phyloP scores from a whole-genome alignment of 2,888 invertebrate genomes.

The Drepanosiphum platanoidis region DNA sequence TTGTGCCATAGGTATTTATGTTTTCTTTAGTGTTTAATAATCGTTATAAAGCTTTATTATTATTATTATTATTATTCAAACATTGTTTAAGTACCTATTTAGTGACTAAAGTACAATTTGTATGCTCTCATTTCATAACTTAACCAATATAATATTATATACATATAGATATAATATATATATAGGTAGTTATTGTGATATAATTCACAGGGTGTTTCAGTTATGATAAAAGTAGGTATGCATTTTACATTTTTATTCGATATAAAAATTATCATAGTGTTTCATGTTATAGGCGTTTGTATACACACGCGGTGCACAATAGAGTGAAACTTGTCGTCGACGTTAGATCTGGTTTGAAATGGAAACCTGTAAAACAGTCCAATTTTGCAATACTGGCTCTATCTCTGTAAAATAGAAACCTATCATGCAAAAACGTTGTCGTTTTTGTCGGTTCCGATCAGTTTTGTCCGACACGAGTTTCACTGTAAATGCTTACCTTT shows the following conservation, averaged over 20 bases:
- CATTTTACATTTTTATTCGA: background rate
- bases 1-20: background rate
- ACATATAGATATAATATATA: background rate
- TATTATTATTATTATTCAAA: constrained; percentile 7
- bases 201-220: background rate
- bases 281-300: background rate
- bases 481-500: background rate
- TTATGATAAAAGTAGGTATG: background rate
- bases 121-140: background rate
- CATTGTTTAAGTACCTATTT: background rate
- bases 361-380: background rate
- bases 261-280: background rate
- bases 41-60: background rate
- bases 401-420: background rate
- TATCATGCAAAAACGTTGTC: background rate
- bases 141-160: background rate
- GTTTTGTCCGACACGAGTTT: background rate
- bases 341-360: background rate
- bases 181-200: background rate
- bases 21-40: constrained; percentile 4
- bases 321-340: background rate
- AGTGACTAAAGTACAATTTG: constrained; percentile 2
- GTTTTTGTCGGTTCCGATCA: background rate
- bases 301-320: too few species aligned
- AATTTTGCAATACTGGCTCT: background rate